A percentile compares a stretch with the other conserved stretches of the same genome.
phyloP scores from a whole-genome alignment of 1,140 invertebrate species.

The Ptiloglossa arizonensis region DNA sequence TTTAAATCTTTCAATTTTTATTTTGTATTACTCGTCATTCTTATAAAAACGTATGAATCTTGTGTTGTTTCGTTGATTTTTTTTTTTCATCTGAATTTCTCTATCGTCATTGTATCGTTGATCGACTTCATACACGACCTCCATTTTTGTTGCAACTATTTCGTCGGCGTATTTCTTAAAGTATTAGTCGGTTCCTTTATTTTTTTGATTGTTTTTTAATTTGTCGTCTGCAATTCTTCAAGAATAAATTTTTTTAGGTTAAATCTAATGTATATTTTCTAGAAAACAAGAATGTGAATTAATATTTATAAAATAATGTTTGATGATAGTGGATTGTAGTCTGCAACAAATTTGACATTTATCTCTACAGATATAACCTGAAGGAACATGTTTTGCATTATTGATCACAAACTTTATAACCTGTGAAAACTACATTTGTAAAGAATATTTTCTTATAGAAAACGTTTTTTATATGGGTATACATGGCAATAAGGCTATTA shows the following conservation, averaged over 20 bases:
- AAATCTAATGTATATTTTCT: slow-evolving; percentile 19
- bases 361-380: slow-evolving; percentile 39
- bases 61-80: slow-evolving; percentile 20
- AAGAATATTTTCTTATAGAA: neutral
- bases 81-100: slow-evolving; percentile 32
- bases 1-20: slow-evolving; percentile 24
- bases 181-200: slow-evolving; percentile 11
- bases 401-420: neutral
- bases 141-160: slow-evolving; percentile 52
- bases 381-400: slow-evolving; percentile 12
- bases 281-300: neutral
- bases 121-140: slow-evolving; percentile 42
- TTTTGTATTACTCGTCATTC: neutral
- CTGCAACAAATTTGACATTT: slow-evolving; percentile 47
- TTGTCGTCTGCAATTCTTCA: neutral
- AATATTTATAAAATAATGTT: slow-evolving; percentile 32
- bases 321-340: slow-evolving; percentile 35
- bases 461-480: neutral
- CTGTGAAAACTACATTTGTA: neutral
- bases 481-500: neutral
- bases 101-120: slow-evolving; percentile 40
- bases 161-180: slow-evolving; percentile 38
- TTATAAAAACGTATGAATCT: slow-evolving; percentile 21
- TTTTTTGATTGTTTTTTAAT: slow-evolving; percentile 4
- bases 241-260: slow-evolving; percentile 23